phyloP scores from a whole-genome alignment of 2,113 vertebrate genomes.

The Ammodytes dubius region DNA sequence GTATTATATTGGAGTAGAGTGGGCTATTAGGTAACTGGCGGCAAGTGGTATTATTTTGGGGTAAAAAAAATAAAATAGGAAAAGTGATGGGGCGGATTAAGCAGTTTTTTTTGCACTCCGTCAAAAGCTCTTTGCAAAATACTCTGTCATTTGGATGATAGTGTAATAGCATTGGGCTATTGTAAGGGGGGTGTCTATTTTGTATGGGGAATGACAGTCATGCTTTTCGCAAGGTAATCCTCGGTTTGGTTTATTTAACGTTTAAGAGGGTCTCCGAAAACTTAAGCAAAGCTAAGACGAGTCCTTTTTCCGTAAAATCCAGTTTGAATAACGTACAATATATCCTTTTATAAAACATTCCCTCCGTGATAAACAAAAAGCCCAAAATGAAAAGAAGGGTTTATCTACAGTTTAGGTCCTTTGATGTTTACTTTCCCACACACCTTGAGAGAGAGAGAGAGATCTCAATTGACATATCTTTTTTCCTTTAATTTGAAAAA shows the following conservation, averaged over 20 bases:
- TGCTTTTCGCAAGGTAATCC: slow-evolving; percentile 55
- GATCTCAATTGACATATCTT: slow-evolving; percentile 50
- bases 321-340: slow-evolving; percentile 62
- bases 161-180: background rate
- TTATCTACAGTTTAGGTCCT: slow-evolving; percentile 49
- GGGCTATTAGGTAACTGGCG: slow-evolving; percentile 5
- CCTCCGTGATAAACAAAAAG: slow-evolving; percentile 62
- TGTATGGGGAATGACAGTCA: slow-evolving; percentile 17
- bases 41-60: background rate
- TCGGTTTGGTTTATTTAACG: slow-evolving; percentile 63
- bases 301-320: slow-evolving; percentile 53
- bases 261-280: slow-evolving; percentile 49
- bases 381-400: slow-evolving; percentile 46
- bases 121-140: slow-evolving; percentile 2
- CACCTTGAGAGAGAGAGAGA: slow-evolving; percentile 46
- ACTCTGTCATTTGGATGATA: slow-evolving; percentile 13
- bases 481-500: slow-evolving; percentile 10
- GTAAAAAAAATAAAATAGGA: background rate
- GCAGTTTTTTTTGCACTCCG: background rate
- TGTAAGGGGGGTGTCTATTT: slow-evolving; percentile 27
- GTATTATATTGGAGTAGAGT: background rate
- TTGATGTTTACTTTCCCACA: slow-evolving; percentile 68
- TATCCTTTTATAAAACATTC: slow-evolving; percentile 51
- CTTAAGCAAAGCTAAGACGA: slow-evolving; percentile 30
- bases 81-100: slow-evolving; percentile 18